A percentile compares a stretch with the other conserved stretches of the same genome.
These are phyloP conservation scores for Actinia tenebrosa DNA, from an alignment of 64 coral and sea anemone genomes.

Conservation along the genomic window DNA sequence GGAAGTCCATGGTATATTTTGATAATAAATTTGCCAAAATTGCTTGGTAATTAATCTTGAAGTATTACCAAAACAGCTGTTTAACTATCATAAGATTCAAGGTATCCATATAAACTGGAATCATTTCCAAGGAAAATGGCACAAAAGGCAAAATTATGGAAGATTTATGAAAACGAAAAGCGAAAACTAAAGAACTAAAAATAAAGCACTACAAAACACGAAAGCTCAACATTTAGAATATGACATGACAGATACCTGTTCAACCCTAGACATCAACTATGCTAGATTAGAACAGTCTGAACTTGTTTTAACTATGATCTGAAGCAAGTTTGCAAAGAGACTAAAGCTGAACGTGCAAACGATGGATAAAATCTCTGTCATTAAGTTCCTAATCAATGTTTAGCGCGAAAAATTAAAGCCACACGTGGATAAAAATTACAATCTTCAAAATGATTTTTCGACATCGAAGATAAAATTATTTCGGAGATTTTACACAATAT, in stretches of 20 bases:
- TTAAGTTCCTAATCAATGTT: neutral
- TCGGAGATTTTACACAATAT: neutral
- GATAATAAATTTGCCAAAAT: neutral
- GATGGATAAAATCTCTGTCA: neutral
- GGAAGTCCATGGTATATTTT: constrained; percentile 16
- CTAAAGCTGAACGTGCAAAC: neutral
- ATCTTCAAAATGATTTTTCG: neutral
- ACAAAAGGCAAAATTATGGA: neutral
- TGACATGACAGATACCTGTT: neutral
- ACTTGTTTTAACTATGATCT: neutral
- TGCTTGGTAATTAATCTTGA: neutral
- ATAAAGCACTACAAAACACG: neutral
- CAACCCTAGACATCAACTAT: neutral
- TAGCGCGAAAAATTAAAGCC: neutral
- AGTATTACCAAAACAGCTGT: neutral
- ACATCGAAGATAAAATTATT: neutral
- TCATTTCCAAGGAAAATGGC: neutral
- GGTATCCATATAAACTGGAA: neutral
- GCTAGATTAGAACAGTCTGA: neutral
- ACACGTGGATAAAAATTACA: neutral
- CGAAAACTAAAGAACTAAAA: neutral
- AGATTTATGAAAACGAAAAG: neutral
- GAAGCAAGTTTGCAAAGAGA: neutral
- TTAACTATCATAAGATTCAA: neutral
- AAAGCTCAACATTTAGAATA: neutral